phyloP scores from a whole-genome alignment of 1,140 invertebrate genomes.

The Zaprionus ghesquierei region DNA sequence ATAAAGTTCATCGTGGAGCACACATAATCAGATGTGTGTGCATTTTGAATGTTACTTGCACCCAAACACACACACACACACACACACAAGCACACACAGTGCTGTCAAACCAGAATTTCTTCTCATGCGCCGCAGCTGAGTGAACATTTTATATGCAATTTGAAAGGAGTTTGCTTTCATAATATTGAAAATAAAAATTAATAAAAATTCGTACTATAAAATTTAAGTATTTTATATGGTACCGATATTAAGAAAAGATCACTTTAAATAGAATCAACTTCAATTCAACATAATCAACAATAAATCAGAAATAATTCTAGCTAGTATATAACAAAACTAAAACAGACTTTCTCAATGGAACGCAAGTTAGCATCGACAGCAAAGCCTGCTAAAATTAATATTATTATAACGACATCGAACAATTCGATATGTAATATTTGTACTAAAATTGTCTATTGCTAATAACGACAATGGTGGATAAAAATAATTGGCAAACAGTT shows the following conservation, averaged over 20 bases:
- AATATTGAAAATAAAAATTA: too few species aligned
- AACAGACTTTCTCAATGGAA: too few species aligned
- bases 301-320: too few species aligned
- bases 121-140: conserved; percentile 4
- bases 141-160: conserved; percentile 22
- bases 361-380: background rate
- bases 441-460: background rate
- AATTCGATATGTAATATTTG: background rate
- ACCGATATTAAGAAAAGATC: too few species aligned
- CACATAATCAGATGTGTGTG: conserved; percentile 18
- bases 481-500: background rate
- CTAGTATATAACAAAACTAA: too few species aligned
- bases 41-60: conserved; percentile 33
- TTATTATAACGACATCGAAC: background rate
- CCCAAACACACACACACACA: conserved; percentile 6
- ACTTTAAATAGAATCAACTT: background rate
- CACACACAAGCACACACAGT: background rate
- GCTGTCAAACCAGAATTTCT: background rate
- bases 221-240: too few species aligned
- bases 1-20: conserved; percentile 21
- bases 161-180: background rate
- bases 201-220: too few species aligned
- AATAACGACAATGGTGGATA: background rate
- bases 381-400: background rate
- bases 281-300: too few species aligned